Evolutionary conservation across 2,888 invertebrate genomes (phyloP).

Genomic region (Rhagonycha lutea): DNA sequence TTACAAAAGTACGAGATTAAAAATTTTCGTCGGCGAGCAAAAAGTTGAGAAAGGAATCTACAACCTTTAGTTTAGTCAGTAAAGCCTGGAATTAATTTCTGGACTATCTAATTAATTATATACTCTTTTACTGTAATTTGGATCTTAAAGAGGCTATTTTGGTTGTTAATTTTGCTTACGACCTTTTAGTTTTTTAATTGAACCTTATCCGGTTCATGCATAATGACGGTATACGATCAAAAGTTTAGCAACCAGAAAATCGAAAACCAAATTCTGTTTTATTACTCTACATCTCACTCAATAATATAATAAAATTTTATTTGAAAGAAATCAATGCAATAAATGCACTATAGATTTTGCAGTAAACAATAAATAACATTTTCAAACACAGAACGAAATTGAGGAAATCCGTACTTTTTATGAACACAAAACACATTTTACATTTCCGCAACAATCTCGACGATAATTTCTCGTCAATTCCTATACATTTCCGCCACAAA

Average conservation of each 20-base stretch:
- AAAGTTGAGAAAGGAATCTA: too few species aligned
- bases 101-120: too few species aligned
- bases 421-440: conserved; percentile 10
- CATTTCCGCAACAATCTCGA: conserved; percentile 24
- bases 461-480: conserved; percentile 41
- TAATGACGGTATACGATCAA: too few species aligned
- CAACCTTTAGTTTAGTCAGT: too few species aligned
- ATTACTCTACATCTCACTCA: neutral
- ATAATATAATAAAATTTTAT: neutral
- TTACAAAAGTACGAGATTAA: too few species aligned
- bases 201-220: too few species aligned
- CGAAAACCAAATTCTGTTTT: neutral
- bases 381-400: neutral
- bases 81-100: too few species aligned
- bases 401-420: neutral
- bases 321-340: neutral
- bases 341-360: neutral
- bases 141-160: too few species aligned
- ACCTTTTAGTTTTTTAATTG: too few species aligned
- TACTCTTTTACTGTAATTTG: too few species aligned
- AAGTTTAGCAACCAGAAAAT: neutral
- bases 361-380: neutral
- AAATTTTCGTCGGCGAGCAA: too few species aligned
- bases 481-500: conserved; percentile 44
- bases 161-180: too few species aligned